Percentiles rank a stretch among this genome's conserved stretches.
These are phyloP conservation scores for Diabrotica virgifera DNA, from an alignment of 1,140 invertebrate genomes.

Conservation along the genomic window DNA sequence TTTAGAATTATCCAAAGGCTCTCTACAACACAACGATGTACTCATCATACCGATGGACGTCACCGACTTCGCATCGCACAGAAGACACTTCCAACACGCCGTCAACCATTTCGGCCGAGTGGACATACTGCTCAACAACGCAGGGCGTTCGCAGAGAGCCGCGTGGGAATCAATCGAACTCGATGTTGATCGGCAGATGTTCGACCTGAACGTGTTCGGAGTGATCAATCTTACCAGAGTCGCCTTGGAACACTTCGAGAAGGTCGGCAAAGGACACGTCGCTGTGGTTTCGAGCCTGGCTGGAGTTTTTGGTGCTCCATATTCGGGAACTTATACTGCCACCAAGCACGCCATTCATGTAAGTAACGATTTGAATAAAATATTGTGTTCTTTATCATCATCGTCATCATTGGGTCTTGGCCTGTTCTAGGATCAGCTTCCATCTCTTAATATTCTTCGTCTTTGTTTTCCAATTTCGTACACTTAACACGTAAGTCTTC, in stretches of 20 bases:
- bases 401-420: no score
- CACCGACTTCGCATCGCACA: slow-evolving; percentile 59
- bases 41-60: slow-evolving; percentile 73
- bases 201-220: slow-evolving; percentile 81
- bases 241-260: slow-evolving; percentile 64
- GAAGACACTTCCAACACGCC: slow-evolving; percentile 61
- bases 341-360: slow-evolving; percentile 82
- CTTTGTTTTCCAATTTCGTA: no score
- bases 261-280: slow-evolving; percentile 62
- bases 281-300: slow-evolving; percentile 72
- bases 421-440: no score
- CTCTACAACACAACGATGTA: slow-evolving; percentile 60
- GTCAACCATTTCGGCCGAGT: slow-evolving; percentile 71
- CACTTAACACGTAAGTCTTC: no score
- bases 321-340: slow-evolving; percentile 74
- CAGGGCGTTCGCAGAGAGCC: slow-evolving; percentile 77
- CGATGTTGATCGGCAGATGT: slow-evolving; percentile 72
- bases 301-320: slow-evolving; percentile 67
- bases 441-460: no score
- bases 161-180: slow-evolving; percentile 73
- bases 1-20: slow-evolving; percentile 49
- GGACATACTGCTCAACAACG: slow-evolving; percentile 80
- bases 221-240: slow-evolving; percentile 67
- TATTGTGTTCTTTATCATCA: no score
- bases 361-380: slow-evolving; percentile 22